Percentiles rank a stretch among this genome's conserved stretches.
These are phyloP conservation scores for Podarcis lilfordi DNA, from an alignment of 2,797 vertebrate species.

Conservation along the genomic window DNA sequence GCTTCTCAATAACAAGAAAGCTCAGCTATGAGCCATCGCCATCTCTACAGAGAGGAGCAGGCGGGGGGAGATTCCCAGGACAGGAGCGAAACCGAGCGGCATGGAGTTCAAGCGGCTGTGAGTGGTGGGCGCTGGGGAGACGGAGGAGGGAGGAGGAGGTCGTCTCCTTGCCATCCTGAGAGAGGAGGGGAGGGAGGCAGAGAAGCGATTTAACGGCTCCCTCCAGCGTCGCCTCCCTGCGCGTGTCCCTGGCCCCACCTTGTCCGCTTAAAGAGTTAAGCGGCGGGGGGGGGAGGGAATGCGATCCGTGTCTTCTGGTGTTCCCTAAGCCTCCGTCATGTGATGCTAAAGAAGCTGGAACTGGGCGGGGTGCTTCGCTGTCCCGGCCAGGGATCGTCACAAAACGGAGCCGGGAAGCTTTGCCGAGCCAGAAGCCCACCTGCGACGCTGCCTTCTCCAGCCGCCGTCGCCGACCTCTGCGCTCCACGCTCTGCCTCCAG, in stretches of 20 bases:
- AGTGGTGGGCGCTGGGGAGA: neutral
- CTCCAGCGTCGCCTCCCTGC: neutral
- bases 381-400: conserved; percentile 80
- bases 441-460: neutral
- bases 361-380: conserved; percentile 74
- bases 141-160: neutral
- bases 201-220: neutral
- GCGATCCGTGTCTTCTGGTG: conserved; percentile 28
- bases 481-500: neutral
- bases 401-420: conserved; percentile 81
- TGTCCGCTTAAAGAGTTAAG: neutral
- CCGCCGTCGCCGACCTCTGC: neutral
- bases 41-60: neutral
- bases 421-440: conserved; percentile 55
- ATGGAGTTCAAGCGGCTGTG: neutral
- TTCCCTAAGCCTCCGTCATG: conserved; percentile 85
- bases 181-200: neutral
- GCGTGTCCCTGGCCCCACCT: conserved; percentile 8
- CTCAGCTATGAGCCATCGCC: neutral
- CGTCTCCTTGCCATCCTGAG: neutral
- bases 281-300: conserved; percentile 14
- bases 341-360: conserved; percentile 85
- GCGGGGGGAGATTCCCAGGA: neutral
- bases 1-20: neutral
- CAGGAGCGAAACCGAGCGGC: neutral